Evolutionary conservation across 1,140 invertebrate genomes (phyloP), one percentile per base, ranked within the genome.

Genomic region (Anoplolepis gracilipes): DNA sequence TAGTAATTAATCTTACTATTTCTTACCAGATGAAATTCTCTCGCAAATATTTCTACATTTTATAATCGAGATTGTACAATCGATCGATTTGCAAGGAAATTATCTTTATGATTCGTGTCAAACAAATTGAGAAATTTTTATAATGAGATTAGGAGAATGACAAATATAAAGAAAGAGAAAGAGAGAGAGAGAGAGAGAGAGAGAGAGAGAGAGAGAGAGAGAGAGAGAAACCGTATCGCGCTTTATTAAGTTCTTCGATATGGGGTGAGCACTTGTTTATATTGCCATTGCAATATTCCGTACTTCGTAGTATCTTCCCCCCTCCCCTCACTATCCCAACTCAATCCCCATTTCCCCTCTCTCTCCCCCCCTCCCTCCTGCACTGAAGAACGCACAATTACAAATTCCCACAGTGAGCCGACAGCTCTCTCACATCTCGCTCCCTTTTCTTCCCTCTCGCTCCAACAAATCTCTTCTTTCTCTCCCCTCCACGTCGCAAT

Each of bases 401-500:
- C 90, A 92, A 93, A 93, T 94, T 94, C 92, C 92, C 93, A 94
- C 92, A 93, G 92, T 93, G 90, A 85, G 87, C 85, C 76, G 90
- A 87, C 85, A 86, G 87, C 77, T 61, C 82, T 61, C 82, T 33
- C 19, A 33, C 75, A 30, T 53, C 42, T 22, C 61, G 25, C 62
- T 79, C 39, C 65, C 61, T 65, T 81, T 72, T 42, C 33, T 55
- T 57, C 57, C 69, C 61, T 61, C 46, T 10, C 67, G 33, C 70
- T 61, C 33, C 57, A 28, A 42, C 10, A 28, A 84, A 19, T n/a
- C 61, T 77, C 13, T 13, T 28, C 13, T 46, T 13, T 13, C 13
- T 8, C 13, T 13, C 11, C 42, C 42, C 42, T 3, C 11, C 42
- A 7, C 11, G 42, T 0, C 42, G 42, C 42, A 49, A 49, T 49